phyloP scores from a whole-genome alignment of 2,113 vertebrate species.

The Rhagologus leucostigma region DNA sequence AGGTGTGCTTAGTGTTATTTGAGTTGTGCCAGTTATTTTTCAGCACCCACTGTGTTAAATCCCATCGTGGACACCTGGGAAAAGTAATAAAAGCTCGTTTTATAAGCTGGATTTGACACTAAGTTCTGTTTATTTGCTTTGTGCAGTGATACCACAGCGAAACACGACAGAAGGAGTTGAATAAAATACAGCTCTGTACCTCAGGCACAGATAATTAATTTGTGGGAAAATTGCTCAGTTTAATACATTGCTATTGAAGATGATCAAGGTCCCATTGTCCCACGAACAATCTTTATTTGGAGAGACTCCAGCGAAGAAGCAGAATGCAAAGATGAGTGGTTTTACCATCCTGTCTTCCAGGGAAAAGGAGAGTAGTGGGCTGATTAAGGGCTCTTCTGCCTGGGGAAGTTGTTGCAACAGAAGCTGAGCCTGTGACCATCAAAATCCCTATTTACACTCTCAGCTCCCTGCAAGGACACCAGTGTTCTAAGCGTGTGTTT shows the following conservation, averaged over 20 bases:
- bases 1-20: background rate
- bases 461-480: background rate
- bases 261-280: background rate
- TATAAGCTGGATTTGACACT: conserved; percentile 29
- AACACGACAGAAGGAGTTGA: background rate
- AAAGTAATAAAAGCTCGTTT: conserved; percentile 29
- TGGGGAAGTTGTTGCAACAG: background rate
- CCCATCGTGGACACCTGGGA: background rate
- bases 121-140: conserved; percentile 50
- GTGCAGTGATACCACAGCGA: background rate
- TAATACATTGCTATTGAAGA: background rate
- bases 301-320: background rate
- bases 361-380: background rate
- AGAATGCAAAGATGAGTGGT: background rate
- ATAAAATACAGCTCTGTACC: background rate
- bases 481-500: background rate
- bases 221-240: background rate
- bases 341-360: background rate
- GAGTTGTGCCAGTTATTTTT: background rate
- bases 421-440: background rate
- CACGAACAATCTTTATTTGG: background rate
- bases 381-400: background rate
- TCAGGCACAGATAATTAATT: conserved; percentile 23
- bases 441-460: background rate
- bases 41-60: conserved; percentile 26